Evolutionary conservation across 2,797 vertebrate species (phyloP).

Genomic region (Podarcis siculus): DNA sequence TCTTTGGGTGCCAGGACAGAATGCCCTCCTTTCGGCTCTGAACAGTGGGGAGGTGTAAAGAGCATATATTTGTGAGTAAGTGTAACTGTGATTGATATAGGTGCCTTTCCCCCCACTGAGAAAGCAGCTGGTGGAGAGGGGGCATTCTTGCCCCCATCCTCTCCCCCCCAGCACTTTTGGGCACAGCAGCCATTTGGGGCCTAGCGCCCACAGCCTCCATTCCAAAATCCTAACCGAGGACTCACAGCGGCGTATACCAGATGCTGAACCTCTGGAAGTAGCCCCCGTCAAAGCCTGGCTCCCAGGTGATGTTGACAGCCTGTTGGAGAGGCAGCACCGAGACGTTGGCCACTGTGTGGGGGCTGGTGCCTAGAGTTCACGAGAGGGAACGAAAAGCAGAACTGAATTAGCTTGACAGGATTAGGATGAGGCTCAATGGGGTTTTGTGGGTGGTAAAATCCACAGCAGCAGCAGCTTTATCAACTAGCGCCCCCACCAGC

Average conservation of each 20-base stretch:
- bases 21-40: no score
- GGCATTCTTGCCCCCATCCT: no score
- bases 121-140: no score
- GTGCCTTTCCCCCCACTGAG: no score
- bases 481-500: background rate
- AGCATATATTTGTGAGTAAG: no score
- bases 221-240: conserved; percentile 9
- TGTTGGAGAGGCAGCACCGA: conserved; percentile 82
- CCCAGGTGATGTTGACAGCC: conserved; percentile 92
- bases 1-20: no score
- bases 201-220: no score
- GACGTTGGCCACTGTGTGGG: conserved; percentile 86
- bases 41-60: no score
- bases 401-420: background rate
- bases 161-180: no score
- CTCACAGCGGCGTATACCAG: conserved; percentile 86
- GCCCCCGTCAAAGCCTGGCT: conserved; percentile 93
- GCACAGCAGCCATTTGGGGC: no score
- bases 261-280: conserved; percentile 94
- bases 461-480: background rate
- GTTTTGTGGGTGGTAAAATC: no score
- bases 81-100: no score
- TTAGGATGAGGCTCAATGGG: background rate
- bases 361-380: conserved; percentile 87
- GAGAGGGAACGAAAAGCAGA: background rate